Evolutionary conservation across 2,113 vertebrate species (phyloP).

Genomic region (Thomomys bottae): DNA sequence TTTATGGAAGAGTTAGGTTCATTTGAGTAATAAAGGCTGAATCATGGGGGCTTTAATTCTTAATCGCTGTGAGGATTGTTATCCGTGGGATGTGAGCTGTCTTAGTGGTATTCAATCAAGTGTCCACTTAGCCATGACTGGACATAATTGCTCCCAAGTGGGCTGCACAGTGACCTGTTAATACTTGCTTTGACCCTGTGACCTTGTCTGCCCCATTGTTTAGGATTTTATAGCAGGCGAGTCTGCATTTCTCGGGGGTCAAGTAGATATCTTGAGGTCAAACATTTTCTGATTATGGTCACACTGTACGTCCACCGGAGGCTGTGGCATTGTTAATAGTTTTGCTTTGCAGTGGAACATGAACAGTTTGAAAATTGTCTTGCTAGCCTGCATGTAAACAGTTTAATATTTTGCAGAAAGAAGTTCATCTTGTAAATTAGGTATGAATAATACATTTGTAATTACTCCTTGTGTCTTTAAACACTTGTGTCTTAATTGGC

Average conservation of each 20-base stretch:
- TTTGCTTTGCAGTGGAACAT: conserved; percentile 76
- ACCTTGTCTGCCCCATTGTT: conserved; percentile 99
- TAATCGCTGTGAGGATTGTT: conserved; percentile 99
- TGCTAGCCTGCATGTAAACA: conserved; percentile 87
- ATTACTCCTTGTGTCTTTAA: conserved; percentile 88
- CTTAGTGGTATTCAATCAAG: conserved; percentile 99
- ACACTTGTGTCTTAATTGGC: conserved; percentile 89
- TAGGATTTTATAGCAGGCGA: conserved; percentile 94
- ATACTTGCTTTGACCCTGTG: conserved; percentile 97
- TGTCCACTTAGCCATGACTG: conserved; percentile 99
- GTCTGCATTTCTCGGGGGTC: conserved; percentile 92
- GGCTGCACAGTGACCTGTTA: conserved; percentile 99
- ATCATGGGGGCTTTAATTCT: conserved; percentile 99
- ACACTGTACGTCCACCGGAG: conserved; percentile 80
- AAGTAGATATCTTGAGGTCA: conserved; percentile 93
- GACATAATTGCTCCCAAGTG: conserved; percentile 99
- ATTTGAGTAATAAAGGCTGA: conserved; percentile 99
- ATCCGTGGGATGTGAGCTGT: conserved; percentile 98
- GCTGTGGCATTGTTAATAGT: conserved; percentile 80
- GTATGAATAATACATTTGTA: conserved; percentile 91
- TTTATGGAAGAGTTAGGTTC: conserved; percentile 99
- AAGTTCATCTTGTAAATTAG: conserved; percentile 90
- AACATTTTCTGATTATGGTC: conserved; percentile 88
- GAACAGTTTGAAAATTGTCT: conserved; percentile 83
- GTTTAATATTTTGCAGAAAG: conserved; percentile 90